Evolutionary conservation across 1,140 invertebrate species (phyloP), one percentile per base, ranked within the genome.

Genomic region (Tyrophagus putrescentiae): DNA sequence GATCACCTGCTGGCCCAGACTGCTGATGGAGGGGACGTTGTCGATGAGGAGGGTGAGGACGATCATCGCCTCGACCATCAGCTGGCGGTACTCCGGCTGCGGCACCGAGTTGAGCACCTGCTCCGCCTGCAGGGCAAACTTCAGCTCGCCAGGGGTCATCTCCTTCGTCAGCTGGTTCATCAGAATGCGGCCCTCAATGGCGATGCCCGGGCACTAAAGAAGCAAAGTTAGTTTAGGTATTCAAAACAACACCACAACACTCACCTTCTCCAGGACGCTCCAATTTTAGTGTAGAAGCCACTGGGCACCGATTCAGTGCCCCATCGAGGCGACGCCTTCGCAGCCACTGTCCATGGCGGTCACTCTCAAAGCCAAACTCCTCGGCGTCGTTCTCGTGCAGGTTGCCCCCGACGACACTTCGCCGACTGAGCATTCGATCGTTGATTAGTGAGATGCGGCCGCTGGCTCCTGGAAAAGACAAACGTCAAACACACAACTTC

Each of bases 71-170:
- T 99, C 96, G 0, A 99, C 94, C 41, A 98, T 84, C 60, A 99
- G 72, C 71, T 99, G 96, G 39, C 96, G 78, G 74, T 98, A 99
- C 72, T 99, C 95, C 7, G 96, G 95, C 72, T 98, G 89, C 0
- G 93, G 90, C 66, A 98, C 95, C 18, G 84, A 83, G 71, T 98
- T 99, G 25, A 99, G 75, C 5, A 95, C 89, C n/a, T 87, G 88
- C 73, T 99, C 96, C 1, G 98, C 92, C 62, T 91, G 87, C 7
- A 98, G 72, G 0, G 95, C 95, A 76, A 98, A 99, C 76, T 99
- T 99, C 60, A 98, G 75, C 73, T 99, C 96, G 32, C 91, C 90
- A 0, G 92, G 81, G 4, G 95, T 98, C 95, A 99, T 98, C 80
- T 97, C 91, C 75, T 90, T 86, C 0, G 91, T 96, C 25, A 95